Conservation (phyloP, 2,113 vertebrate species). For the Hippocampus barbouri region DNA sequence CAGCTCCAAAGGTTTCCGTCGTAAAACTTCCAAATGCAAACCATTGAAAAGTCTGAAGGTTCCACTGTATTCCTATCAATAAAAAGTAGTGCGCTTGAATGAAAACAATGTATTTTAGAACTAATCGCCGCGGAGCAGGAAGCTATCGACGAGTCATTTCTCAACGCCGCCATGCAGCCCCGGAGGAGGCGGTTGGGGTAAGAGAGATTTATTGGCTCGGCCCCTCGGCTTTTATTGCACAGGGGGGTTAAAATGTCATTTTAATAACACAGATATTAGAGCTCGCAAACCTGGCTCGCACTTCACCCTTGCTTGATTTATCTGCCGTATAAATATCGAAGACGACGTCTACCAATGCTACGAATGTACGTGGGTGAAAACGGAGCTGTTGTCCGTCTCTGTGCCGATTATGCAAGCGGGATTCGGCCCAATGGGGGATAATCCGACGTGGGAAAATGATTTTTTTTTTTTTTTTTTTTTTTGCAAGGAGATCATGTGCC, state of each 20-base stretch:
- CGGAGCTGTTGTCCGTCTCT: background rate
- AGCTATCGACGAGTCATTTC: conserved; percentile 24
- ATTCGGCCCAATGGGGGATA: conserved; percentile 43
- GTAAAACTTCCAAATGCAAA: background rate
- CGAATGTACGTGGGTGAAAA: background rate
- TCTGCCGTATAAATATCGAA: conserved; percentile 13
- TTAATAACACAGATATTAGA: conserved; percentile 62
- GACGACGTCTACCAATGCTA: background rate
- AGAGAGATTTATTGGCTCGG: conserved; percentile 53
- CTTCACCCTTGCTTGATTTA: conserved; percentile 28
- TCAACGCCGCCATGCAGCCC: conserved; percentile 21
- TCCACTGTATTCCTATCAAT: background rate
- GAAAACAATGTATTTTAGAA: conserved; percentile 31
- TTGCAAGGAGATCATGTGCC: background rate
- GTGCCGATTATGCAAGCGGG: background rate
- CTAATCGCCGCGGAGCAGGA: conserved; percentile 31
- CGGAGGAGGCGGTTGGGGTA: conserved; percentile 30
- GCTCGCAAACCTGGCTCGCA: conserved; percentile 35
- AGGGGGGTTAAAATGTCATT: conserved; percentile 55
- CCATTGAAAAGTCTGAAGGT: background rate
- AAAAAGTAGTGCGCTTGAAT: conserved; percentile 12
- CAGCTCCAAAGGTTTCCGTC: background rate
- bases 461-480: background rate
- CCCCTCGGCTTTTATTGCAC: conserved; percentile 55
- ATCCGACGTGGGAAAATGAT: conserved; percentile 19